Evolutionary conservation across 2,113 vertebrate genomes (phyloP).

Genomic region (Crotophaga sulcirostris): DNA sequence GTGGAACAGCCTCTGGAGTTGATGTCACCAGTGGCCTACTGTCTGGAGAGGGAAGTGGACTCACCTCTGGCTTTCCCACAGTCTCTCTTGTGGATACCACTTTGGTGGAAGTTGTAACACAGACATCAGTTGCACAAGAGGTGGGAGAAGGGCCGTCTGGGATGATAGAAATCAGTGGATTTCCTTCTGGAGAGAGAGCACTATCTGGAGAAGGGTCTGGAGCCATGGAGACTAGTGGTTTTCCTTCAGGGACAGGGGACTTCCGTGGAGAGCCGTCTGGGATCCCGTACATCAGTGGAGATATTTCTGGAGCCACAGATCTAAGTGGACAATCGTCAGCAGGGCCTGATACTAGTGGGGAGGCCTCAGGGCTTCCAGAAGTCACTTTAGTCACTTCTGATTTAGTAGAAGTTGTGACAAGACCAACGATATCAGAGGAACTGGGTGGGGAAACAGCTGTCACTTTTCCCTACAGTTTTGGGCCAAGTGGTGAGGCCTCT

Average conservation of each 20-base stretch:
- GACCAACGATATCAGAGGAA: conserved; percentile 72
- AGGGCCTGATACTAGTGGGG: conserved; percentile 65
- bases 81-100: conserved; percentile 79
- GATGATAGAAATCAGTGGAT: conserved; percentile 75
- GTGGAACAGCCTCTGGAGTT: conserved; percentile 74
- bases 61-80: conserved; percentile 72
- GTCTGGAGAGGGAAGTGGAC: conserved; percentile 79
- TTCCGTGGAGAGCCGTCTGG: conserved; percentile 73
- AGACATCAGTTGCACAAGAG: conserved; percentile 78
- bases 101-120: conserved; percentile 75
- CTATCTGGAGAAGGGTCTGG: conserved; percentile 70
- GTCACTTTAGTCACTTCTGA: conserved; percentile 75
- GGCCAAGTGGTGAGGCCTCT: conserved; percentile 67
- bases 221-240: conserved; percentile 60
- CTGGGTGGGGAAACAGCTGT: conserved; percentile 72
- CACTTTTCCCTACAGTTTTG: conserved; percentile 59
- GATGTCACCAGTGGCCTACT: conserved; percentile 53
- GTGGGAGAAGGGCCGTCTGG: conserved; percentile 80
- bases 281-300: conserved; percentile 66
- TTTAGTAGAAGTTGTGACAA: conserved; percentile 73
- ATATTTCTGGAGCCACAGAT: conserved; percentile 66
- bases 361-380: conserved; percentile 73
- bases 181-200: conserved; percentile 69
- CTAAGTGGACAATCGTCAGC: conserved; percentile 63
- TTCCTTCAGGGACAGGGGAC: conserved; percentile 65